Conservation (phyloP, 1,140 invertebrate genomes). For the Steinernema khuongi region DNA sequence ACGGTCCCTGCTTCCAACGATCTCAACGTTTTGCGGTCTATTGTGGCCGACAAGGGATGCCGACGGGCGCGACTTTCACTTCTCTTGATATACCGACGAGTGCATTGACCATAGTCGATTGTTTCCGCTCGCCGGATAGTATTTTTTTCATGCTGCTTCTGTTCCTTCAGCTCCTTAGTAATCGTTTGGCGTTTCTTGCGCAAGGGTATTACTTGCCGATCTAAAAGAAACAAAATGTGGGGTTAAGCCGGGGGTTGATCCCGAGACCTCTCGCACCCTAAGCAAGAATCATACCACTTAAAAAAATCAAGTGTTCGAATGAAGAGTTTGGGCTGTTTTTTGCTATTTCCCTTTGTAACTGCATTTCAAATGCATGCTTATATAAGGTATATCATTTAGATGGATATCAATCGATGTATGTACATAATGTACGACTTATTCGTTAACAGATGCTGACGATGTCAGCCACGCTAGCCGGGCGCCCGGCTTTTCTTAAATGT, state of each 20-base stretch:
- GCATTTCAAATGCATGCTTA: constrained; percentile 19
- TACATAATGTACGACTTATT: too few species aligned
- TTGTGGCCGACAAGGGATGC: background rate
- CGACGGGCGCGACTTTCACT: background rate
- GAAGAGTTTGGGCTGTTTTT: too few species aligned
- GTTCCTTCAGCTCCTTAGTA: background rate
- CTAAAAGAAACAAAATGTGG: background rate
- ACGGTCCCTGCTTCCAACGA: background rate
- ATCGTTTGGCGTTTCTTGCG: background rate
- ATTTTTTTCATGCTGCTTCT: background rate
- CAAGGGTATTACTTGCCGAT: background rate
- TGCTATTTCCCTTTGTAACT: constrained; percentile 1
- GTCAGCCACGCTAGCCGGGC: too few species aligned
- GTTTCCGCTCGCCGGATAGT: background rate
- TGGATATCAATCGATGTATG: too few species aligned
- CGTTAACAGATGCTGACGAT: too few species aligned
- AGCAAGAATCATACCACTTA: background rate
- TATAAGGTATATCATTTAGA: too few species aligned
- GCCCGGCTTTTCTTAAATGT: too few species aligned
- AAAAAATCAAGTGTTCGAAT: too few species aligned
- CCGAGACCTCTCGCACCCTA: background rate
- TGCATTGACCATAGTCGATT: background rate
- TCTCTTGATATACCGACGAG: background rate
- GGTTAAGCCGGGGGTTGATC: background rate
- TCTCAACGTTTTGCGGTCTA: background rate